Base-by-base conservation (phyloP, 1,140 invertebrate genomes). In the Condylostylus longicornis region DNA sequence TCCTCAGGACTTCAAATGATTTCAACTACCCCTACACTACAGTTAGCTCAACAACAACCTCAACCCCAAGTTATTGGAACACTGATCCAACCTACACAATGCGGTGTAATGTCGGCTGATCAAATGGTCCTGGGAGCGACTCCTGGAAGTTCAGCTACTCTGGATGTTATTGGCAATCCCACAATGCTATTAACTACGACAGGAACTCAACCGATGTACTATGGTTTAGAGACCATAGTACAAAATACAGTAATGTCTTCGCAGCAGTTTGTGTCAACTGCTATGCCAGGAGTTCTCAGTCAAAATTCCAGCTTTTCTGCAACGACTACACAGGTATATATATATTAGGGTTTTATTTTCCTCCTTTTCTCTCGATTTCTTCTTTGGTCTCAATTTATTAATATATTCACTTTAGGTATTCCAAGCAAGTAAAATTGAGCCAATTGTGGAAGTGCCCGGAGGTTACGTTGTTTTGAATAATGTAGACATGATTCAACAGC, bases 241-340 rank as follows among this genome's bases (percentile, higher is more conserved):
- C 81, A 82, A 54, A 84, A 83, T 49, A 83, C 81, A 10, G 79
- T 83, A 0, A 83, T 83, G 79, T 80, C 77, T 15, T 82, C 79
- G 18, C 81, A 82, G 51, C 80, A 83, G 46, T 82, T 82, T 53
- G 71, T 83, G 18, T 74, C 79, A 8, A 78, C 77, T 3, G 71
- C 77, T 4, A 74, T 82, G 58, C 78, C 77, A 33, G 79, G 80
- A 30, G 76, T 82, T 9, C 59, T 82, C 7, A 76, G 77, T 19
- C 72, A 77, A 45, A 77, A 77, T 47, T 81, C 78, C 46, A 82
- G 79, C 54, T 82, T 81, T 54, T 77, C 74, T 19, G 77, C 80
- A 28, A 82, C 77, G 1, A 79, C 81, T 5, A 84, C 81, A 0
- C 81, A 84, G 63, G 55, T 58, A 8, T 55, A 53, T 32, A 19